Evolutionary conservation across 2,113 vertebrate species (phyloP).

Genomic region (Hippocampus zosterae): DNA sequence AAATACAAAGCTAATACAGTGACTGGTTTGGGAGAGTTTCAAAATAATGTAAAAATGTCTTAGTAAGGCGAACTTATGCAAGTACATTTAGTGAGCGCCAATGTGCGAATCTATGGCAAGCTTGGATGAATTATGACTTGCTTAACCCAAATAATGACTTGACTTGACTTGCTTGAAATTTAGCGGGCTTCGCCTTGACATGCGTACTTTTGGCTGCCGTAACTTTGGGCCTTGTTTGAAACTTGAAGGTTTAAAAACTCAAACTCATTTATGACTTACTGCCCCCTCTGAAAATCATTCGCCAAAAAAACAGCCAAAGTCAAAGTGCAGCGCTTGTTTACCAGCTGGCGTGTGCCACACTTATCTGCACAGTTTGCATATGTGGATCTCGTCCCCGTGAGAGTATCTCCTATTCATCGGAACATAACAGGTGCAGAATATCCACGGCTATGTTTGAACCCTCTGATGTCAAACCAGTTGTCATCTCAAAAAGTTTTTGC

Average conservation of each 20-base stretch:
- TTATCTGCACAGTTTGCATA: conserved; percentile 72
- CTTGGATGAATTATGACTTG: neutral
- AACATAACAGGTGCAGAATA: conserved; percentile 72
- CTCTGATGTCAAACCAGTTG: neutral
- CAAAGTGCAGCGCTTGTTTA: conserved; percentile 56
- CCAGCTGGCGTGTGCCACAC: conserved; percentile 51
- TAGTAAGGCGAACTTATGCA: neutral
- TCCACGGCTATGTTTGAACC: conserved; percentile 22
- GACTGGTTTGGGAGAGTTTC: neutral
- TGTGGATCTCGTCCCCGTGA: conserved; percentile 71
- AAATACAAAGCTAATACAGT: neutral
- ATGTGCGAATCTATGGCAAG: neutral
- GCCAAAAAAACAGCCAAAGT: neutral
- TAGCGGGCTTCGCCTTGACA: neutral
- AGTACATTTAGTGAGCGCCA: too few relatives aligned
- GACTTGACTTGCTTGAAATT: neutral
- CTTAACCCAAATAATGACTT: neutral
- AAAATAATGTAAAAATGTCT: neutral
- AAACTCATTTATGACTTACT: neutral
- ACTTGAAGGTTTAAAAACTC: neutral
- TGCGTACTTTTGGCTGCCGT: neutral
- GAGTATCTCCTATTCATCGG: conserved; percentile 65
- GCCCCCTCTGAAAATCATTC: neutral
- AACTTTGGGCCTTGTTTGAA: neutral
- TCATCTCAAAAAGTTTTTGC: conserved; percentile 1